Evolutionary conservation across 2,113 vertebrate species (phyloP), one percentile per base, ranked within the genome.

Genomic region (Lepus europaeus): DNA sequence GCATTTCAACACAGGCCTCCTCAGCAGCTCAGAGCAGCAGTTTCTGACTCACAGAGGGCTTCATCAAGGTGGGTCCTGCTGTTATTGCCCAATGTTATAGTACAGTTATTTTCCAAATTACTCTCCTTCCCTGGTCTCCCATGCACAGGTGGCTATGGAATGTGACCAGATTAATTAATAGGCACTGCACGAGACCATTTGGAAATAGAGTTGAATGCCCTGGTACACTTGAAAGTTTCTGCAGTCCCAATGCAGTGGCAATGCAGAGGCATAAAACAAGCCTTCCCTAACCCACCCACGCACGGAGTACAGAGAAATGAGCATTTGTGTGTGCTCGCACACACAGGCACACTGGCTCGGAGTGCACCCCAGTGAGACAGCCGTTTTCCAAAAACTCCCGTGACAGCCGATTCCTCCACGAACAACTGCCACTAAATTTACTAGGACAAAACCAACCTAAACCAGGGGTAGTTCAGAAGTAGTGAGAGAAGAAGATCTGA

Each of bases 191-290:
- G 8, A 83, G 86, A 59, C 78, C 68, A 85, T 72, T 2, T 70
- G 90, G 91, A 96, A 92, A 91, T 4, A 94, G n/a, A 45, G 22
- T 3, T 74, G 68, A 92, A 83, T 92, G 91, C 53, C 74, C 51
- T 76, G 53, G 70, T n/a, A 66, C 92, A 95, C 68, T 70, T 88
- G 49, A 81, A 96, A 86, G 91, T 95, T 95, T 94, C 94, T 94
- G 93, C 93, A 96, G 81, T 93, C 72, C 63, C 59, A 73, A 93
- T 91, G 89, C 91, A 94, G 92, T 31, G 76, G 90, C 95, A 92
- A 85, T 93, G 91, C 96, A 93, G 95, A 94, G 81, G 87, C 87
- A 96, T 94, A 96, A 93, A 96, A 83, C 79, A 95, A 94, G 82
- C 45, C 70, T 92, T 87, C 74, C 59, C 77, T 59, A 87, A 93